Evolutionary conservation across 2,797 vertebrate species (phyloP).

Genomic region (Galagoides demidoff): DNA sequence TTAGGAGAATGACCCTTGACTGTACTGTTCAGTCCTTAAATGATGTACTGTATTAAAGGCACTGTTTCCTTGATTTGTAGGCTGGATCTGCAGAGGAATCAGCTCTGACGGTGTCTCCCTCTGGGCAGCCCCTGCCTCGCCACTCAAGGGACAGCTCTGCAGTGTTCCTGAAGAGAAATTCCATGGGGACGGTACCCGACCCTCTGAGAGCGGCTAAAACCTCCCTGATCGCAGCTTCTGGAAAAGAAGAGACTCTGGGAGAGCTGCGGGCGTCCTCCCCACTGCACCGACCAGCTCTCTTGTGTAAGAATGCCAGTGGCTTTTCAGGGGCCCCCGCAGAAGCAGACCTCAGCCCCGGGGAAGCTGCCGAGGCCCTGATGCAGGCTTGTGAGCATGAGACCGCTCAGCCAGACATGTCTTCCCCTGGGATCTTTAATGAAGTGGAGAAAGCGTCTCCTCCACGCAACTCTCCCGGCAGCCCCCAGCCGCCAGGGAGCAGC

Average conservation of each 20-base stretch:
- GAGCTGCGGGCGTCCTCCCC: constrained; percentile 87
- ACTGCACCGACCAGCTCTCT: constrained; percentile 82
- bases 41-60: constrained; percentile 63
- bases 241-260: constrained; percentile 86
- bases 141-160: not conserved
- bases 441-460: constrained; percentile 57
- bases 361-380: constrained; percentile 64
- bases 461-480: not conserved
- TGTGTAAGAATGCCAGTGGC: constrained; percentile 87
- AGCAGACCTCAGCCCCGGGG: constrained; percentile 74
- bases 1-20: not conserved
- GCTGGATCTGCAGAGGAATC: constrained; percentile 28
- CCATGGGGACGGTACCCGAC: constrained; percentile 95
- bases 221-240: constrained; percentile 89
- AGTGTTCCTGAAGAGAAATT: constrained; percentile 79
- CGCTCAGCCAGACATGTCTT: constrained; percentile 77
- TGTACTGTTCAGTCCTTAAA: constrained; percentile 41
- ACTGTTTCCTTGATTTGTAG: constrained; percentile 83
- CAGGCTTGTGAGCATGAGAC: constrained; percentile 62
- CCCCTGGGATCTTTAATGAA: constrained; percentile 79
- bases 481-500: not conserved
- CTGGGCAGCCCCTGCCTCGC: not conserved
- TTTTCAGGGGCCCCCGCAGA: constrained; percentile 56
- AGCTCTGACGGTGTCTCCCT: fast-evolving
- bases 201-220: constrained; percentile 92